Evolutionary conservation across 2,888 invertebrate species (phyloP), one percentile per base, ranked within the genome.

Genomic region (Mantis religiosa): DNA sequence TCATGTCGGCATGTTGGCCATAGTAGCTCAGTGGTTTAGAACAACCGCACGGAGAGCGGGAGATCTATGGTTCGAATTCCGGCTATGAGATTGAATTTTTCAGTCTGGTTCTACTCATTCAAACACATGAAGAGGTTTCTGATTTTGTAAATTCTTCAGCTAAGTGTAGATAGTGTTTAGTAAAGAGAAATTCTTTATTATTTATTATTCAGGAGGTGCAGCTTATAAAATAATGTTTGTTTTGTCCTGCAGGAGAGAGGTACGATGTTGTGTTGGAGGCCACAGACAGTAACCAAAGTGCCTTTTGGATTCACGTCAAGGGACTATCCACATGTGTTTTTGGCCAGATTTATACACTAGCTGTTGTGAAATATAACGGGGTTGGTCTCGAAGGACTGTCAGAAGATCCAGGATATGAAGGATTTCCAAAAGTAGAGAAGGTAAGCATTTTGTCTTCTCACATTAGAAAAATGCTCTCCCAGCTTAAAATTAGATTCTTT

Each of bases 191-290:
- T n/a, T 30, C 2, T 4, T 34, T 34, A 34, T 34, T 34, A 34
- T 7, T 34, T 34, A 34, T 1, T 34, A 8, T 34, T 34, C 34
- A 34, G 0, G 0, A 34, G 34, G 34, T 8, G 0, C 34, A 2
- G 6, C 0, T 34, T 34, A n/a, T 34, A 71, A 71, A 20, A 2
- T 1, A 20, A 71, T 20, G 8, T 71, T 71, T 71, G 3, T 71
- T 3, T 71, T 71, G 3, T 89, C 15, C 54, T 47, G 89, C 94
- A 93, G 96, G 96, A 0, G 96, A 96, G 91, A 93, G 96, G 28
- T 94, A 95, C 92, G 96, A 96, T 91, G 94, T 96, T 12, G 93
- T 96, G 1, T 91, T 96, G 7, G 93, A 93, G 14, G 94, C 95
- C 1, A 88, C 12, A 3, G 54, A 71, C 25, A 71, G 54, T 20